Percentiles rank a stretch among this genome's conserved stretches.
Evolutionary conservation across 2,113 vertebrate species (phyloP).

Genomic region (Buteo buteo): DNA sequence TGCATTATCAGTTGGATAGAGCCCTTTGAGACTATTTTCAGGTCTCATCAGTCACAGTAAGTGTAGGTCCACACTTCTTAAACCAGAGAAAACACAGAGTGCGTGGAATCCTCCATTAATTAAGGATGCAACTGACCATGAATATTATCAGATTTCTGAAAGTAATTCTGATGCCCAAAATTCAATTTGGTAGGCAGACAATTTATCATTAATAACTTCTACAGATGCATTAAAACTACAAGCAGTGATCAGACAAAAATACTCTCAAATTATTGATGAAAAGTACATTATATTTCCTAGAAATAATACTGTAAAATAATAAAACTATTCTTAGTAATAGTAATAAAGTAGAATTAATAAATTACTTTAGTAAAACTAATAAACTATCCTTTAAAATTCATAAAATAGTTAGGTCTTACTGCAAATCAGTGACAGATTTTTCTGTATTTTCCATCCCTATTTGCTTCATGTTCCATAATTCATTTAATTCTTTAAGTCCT

Average conservation of each 20-base stretch:
- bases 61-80: background rate
- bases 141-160: background rate
- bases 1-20: background rate
- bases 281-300: background rate
- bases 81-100: background rate
- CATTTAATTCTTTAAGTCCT: slow-evolving; percentile 21
- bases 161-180: background rate
- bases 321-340: background rate
- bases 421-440: background rate
- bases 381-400: background rate
- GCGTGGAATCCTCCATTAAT: background rate
- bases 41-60: slow-evolving; percentile 2
- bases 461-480: background rate
- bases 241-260: background rate
- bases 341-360: background rate
- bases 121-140: slow-evolving; percentile 28
- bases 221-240: background rate
- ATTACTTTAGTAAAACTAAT: background rate
- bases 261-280: background rate
- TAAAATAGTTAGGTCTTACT: background rate
- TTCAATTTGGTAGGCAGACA: background rate
- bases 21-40: slow-evolving; percentile 4
- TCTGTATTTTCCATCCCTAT: background rate
- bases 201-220: background rate
- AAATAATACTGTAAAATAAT: background rate